Conservation (phyloP, 1,140 invertebrate genomes). For the Eufriesea mexicana region DNA sequence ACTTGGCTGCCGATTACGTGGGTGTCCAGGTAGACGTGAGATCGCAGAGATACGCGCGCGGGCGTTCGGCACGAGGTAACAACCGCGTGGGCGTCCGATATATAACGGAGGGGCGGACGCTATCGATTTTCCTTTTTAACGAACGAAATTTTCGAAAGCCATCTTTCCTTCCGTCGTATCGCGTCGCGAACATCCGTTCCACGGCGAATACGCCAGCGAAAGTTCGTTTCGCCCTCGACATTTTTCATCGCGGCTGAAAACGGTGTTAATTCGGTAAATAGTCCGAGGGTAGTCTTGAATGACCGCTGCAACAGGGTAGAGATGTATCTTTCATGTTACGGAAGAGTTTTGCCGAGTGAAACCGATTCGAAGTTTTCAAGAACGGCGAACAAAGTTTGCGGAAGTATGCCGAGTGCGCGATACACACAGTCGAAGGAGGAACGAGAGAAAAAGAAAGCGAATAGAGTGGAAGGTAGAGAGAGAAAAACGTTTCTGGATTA, state of each 20-base stretch:
- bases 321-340: constrained; percentile 29
- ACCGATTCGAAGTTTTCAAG: constrained; percentile 53
- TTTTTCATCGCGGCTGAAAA: no score
- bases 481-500: not conserved
- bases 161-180: not conserved
- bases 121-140: constrained; percentile 65
- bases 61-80: constrained; percentile 38
- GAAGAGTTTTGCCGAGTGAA: constrained; percentile 23
- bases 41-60: constrained; percentile 36
- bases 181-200: not conserved
- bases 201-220: no score
- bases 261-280: not conserved
- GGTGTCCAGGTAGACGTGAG: constrained; percentile 50
- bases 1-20: constrained; percentile 60
- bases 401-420: constrained; percentile 39
- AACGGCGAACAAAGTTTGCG: constrained; percentile 48
- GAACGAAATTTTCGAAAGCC: constrained; percentile 64
- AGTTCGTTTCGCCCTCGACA: no score
- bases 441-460: no score
- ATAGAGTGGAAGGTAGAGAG: no score
- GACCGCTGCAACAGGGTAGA: constrained; percentile 34
- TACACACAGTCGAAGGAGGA: not conserved
- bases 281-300: not conserved
- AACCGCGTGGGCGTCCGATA: constrained; percentile 34
- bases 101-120: not conserved